phyloP scores from a whole-genome alignment of 2,888 invertebrate genomes.

The Lithophane leautieri region DNA sequence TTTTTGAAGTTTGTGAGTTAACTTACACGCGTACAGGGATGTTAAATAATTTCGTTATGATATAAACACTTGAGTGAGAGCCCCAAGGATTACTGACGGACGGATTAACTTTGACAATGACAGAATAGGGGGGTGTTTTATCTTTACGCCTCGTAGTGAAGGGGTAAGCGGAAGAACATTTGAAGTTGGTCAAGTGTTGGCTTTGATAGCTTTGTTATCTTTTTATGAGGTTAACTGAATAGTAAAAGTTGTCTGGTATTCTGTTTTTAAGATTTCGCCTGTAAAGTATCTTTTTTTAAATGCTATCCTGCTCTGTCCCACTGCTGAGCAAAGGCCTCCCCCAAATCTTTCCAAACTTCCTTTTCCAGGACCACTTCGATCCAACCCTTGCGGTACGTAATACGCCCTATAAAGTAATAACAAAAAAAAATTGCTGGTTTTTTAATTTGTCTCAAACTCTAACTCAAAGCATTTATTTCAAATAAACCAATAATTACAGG shows the following conservation, averaged over 20 bases:
- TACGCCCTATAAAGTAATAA: no score
- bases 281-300: neutral
- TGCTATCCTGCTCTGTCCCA: no score
- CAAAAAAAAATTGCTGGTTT: no score
- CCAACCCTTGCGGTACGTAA: no score
- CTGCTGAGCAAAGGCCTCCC: no score
- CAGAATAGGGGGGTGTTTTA: slow-evolving; percentile 52
- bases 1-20: slow-evolving; percentile 68
- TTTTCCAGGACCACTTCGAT: no score
- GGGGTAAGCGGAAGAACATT: slow-evolving; percentile 29
- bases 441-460: no score
- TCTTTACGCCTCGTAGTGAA: slow-evolving; percentile 41
- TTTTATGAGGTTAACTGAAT: slow-evolving; percentile 31
- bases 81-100: slow-evolving; percentile 53
- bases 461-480: no score
- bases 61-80: slow-evolving; percentile 64
- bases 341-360: no score
- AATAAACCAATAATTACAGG: no score
- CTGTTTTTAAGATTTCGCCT: neutral
- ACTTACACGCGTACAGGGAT: slow-evolving; percentile 61
- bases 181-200: slow-evolving; percentile 52
- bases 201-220: slow-evolving; percentile 34
- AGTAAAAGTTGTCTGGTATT: neutral
- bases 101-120: slow-evolving; percentile 65
- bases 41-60: slow-evolving; percentile 70